Conservation (phyloP, 1,140 invertebrate species). For the Pseudoatta argentina region DNA sequence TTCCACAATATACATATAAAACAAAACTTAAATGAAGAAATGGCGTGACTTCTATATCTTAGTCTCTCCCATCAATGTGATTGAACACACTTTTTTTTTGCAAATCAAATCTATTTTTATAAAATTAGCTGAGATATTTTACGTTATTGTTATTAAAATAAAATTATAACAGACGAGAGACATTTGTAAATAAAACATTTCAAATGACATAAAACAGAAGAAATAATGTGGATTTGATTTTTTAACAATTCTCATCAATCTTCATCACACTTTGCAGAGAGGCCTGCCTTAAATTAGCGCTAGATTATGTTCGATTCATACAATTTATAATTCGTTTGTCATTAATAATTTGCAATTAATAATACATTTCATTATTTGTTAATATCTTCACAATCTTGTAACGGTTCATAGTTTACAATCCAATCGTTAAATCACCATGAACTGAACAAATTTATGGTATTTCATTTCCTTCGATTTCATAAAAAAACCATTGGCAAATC, state of each 20-base stretch:
- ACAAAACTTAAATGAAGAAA: too few species aligned
- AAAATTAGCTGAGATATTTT: background rate
- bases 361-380: background rate
- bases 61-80: too few species aligned
- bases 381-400: background rate
- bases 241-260: background rate
- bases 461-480: background rate
- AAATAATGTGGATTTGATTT: slow-evolving; percentile 3
- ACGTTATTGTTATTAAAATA: background rate
- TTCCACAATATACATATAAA: too few species aligned
- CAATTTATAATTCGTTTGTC: background rate
- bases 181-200: slow-evolving; percentile 14
- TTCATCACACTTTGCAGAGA: background rate
- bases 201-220: too few species aligned
- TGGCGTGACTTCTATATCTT: too few species aligned
- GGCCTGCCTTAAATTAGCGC: background rate
- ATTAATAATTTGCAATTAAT: background rate
- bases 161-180: background rate
- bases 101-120: too few species aligned
- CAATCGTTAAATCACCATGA: background rate
- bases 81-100: too few species aligned
- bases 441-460: background rate
- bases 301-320: background rate
- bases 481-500: background rate
- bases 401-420: too few species aligned